phyloP scores from a whole-genome alignment of 2,113 vertebrate species.

The Phycodurus eques region DNA sequence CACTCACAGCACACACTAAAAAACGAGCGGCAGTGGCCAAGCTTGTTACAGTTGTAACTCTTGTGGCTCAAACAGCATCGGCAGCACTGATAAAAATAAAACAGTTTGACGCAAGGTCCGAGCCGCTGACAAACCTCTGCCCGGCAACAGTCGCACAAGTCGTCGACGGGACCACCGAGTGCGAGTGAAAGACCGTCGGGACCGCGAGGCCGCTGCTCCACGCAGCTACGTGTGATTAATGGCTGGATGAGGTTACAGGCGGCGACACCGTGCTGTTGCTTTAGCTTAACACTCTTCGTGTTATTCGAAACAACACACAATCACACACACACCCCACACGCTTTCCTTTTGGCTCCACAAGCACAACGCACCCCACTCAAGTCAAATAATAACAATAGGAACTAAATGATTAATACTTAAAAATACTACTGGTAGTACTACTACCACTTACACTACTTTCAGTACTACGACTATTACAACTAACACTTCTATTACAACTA shows the following conservation, averaged over 20 bases:
- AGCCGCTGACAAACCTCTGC: slow-evolving; percentile 41
- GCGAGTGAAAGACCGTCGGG: slow-evolving; percentile 47
- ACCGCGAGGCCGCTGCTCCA: slow-evolving; percentile 41
- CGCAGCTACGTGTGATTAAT: slow-evolving; percentile 63
- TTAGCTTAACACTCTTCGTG: slow-evolving; percentile 12
- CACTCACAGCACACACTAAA: too few relatives aligned
- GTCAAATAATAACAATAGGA: too few relatives aligned
- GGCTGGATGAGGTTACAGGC: slow-evolving; percentile 51
- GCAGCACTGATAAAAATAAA: slow-evolving; percentile 39
- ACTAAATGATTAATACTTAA: too few relatives aligned
- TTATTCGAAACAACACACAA: slow-evolving; percentile 16
- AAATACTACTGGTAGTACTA: too few relatives aligned
- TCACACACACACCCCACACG: not conserved
- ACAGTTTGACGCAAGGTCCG: slow-evolving; percentile 54
- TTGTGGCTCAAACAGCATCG: slow-evolving; percentile 11
- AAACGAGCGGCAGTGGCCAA: too few relatives aligned
- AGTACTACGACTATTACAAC: too few relatives aligned
- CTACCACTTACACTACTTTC: too few relatives aligned
- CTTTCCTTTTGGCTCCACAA: not conserved
- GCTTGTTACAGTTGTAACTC: not conserved
- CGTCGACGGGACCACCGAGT: slow-evolving; percentile 68
- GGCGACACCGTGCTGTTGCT: slow-evolving; percentile 38
- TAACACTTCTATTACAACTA: too few relatives aligned
- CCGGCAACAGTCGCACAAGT: slow-evolving; percentile 30
- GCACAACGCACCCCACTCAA: too few relatives aligned